phyloP scores from a whole-genome alignment of 1,140 invertebrate species.

The Papilio machaon region DNA sequence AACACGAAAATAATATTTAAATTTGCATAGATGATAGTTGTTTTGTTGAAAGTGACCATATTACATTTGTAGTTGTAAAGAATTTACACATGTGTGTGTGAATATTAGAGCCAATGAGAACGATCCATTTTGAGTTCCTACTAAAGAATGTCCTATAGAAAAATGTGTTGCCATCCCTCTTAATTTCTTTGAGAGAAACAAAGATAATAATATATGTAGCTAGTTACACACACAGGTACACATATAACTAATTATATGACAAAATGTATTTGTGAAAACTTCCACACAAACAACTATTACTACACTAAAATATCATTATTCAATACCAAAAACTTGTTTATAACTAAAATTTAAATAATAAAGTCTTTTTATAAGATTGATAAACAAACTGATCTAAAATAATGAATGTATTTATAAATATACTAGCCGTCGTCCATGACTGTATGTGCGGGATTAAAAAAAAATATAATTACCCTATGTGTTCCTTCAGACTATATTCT shows the following conservation, averaged over 20 bases:
- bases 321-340: background rate
- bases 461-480: too few species aligned
- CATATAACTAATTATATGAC: background rate
- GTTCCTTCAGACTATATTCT: too few species aligned
- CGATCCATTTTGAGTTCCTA: background rate
- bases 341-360: background rate
- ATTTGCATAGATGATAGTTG: background rate
- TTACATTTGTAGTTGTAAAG: background rate
- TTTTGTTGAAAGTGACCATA: background rate
- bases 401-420: background rate
- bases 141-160: too few species aligned
- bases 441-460: too few species aligned
- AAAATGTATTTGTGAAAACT: background rate
- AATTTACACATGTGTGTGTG: background rate
- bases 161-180: too few species aligned
- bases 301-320: background rate
- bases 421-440: too few species aligned
- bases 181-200: too few species aligned
- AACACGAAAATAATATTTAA: conserved; percentile 29
- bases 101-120: background rate
- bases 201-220: too few species aligned
- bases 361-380: background rate
- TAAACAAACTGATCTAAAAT: background rate
- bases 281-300: background rate
- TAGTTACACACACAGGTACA: background rate